phyloP scores from a whole-genome alignment of 2,113 vertebrate genomes.

The Catagonus wagneri region DNA sequence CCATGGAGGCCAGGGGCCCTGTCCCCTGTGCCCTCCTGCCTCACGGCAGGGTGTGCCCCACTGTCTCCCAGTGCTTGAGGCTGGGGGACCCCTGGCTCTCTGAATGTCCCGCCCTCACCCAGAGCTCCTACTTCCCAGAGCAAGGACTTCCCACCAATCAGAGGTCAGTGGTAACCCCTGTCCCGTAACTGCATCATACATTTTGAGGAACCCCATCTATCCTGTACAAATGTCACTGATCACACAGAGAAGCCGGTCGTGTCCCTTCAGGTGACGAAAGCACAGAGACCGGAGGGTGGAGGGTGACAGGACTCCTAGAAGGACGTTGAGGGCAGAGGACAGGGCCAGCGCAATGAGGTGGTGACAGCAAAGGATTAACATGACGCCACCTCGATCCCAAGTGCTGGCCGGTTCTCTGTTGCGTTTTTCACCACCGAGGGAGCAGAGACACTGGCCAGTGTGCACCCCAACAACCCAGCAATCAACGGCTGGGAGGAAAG shows the following conservation, averaged over 20 bases:
- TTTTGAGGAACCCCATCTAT: no score
- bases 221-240: neutral
- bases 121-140: neutral
- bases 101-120: neutral
- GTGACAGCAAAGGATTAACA: neutral
- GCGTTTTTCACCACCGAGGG: neutral
- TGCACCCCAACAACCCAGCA: neutral
- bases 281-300: neutral
- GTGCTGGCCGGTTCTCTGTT: neutral
- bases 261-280: neutral
- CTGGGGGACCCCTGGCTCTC: neutral
- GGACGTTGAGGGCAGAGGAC: neutral
- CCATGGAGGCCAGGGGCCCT: rapidly evolving
- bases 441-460: rapidly evolving
- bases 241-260: neutral
- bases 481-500: neutral
- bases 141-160: neutral
- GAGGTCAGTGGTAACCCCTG: neutral
- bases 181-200: rapidly evolving
- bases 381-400: neutral
- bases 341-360: neutral
- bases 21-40: neutral
- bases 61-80: neutral
- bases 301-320: neutral
- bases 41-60: neutral